phyloP scores from a whole-genome alignment of 2,797 vertebrate species.

The Poeciliopsis gracilis region DNA sequence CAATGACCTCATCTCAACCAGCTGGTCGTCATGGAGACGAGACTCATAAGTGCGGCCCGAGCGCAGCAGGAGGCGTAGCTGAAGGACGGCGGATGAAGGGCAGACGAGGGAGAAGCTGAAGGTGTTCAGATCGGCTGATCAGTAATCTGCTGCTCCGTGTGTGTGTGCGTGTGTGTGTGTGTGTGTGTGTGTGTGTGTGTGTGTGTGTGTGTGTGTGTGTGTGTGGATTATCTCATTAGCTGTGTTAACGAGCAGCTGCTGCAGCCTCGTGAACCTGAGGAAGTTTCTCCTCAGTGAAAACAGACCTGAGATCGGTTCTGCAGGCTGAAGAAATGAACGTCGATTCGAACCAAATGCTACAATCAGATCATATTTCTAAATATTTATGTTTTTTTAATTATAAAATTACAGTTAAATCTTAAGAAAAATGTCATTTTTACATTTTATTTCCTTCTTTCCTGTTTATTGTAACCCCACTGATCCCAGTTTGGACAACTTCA shows the following conservation, averaged over 20 bases:
- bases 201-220: background rate
- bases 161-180: background rate
- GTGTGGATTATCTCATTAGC: conserved; percentile 3
- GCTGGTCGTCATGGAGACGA: background rate
- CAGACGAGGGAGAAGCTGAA: background rate
- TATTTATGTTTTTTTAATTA: background rate
- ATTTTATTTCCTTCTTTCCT: background rate
- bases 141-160: conserved; percentile 2
- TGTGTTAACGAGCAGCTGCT: background rate
- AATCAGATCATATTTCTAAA: background rate
- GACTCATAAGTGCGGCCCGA: background rate
- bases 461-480: background rate
- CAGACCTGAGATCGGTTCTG: background rate
- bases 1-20: background rate
- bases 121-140: conserved; percentile 3
- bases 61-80: background rate
- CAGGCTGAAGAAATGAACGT: background rate
- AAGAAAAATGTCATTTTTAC: background rate
- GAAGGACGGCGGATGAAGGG: background rate
- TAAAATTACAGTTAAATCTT: background rate
- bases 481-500: background rate
- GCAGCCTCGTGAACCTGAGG: background rate
- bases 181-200: background rate
- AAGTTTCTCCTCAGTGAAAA: background rate
- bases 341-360: background rate